Evolutionary conservation across 2,888 invertebrate species (phyloP).

Genomic region (Morpho achilles): DNA sequence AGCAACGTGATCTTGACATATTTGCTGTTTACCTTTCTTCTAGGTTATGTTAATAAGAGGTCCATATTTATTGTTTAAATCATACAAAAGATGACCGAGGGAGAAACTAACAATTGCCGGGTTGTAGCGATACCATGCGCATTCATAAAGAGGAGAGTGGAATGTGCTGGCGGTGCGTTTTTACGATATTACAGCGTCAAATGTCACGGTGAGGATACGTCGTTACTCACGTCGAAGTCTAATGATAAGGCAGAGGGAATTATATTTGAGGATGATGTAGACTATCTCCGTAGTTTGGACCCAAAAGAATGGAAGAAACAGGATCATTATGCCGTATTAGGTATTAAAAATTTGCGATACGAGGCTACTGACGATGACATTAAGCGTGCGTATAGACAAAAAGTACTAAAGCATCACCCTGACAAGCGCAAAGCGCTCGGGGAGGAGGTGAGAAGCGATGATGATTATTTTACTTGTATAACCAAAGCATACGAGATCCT

Average conservation of each 20-base stretch:
- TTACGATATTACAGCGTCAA: slow-evolving; percentile 71
- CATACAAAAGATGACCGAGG: slow-evolving; percentile 63
- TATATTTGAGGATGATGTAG: slow-evolving; percentile 84
- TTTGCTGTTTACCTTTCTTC: slow-evolving; percentile 34
- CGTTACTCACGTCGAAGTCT: slow-evolving; percentile 58
- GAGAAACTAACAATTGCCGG: slow-evolving; percentile 46
- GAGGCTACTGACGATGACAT: slow-evolving; percentile 96
- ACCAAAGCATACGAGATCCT: slow-evolving; percentile 97
- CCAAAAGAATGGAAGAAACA: slow-evolving; percentile 99
- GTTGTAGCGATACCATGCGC: slow-evolving; percentile 57
- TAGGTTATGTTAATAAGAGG: slow-evolving; percentile 70
- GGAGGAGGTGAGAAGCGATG: slow-evolving; percentile 91
- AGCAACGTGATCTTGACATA: slow-evolving; percentile 22
- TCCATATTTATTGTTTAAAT: slow-evolving; percentile 51
- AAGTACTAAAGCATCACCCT: slow-evolving; percentile 94
- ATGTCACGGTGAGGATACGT: slow-evolving; percentile 69
- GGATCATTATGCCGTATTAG: slow-evolving; percentile 98
- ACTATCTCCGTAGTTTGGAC: slow-evolving; percentile 91
- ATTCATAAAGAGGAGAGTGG: slow-evolving; percentile 60
- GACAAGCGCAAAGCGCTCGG: slow-evolving; percentile 97
- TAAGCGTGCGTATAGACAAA: slow-evolving; percentile 92
- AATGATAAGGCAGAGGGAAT: slow-evolving; percentile 68
- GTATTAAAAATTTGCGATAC: slow-evolving; percentile 89
- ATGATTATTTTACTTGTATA: slow-evolving; percentile 99
- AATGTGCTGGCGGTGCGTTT: slow-evolving; percentile 74